Percentiles rank a stretch among this genome's conserved stretches.
Evolutionary conservation across 2,888 invertebrate species (phyloP).

Genomic region (Harpalus rufipes): DNA sequence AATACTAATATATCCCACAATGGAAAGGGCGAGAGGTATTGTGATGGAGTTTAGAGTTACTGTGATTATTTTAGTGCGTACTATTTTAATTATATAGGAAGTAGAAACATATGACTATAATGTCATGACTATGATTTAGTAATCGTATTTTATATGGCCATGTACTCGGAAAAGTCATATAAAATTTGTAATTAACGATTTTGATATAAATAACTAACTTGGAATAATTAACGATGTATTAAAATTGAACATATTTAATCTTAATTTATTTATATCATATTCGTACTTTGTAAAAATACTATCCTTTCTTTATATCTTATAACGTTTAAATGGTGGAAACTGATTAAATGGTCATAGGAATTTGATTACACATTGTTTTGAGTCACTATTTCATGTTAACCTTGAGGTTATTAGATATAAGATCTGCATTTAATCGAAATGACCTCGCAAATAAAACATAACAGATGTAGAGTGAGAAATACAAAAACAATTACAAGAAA

Average conservation of each 20-base stretch:
- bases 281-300: not conserved
- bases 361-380: constrained; percentile 40
- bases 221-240: not conserved
- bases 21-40: too few relatives aligned
- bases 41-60: too few relatives aligned
- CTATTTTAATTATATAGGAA: not conserved
- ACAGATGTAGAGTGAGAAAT: constrained; percentile 30
- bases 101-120: not conserved
- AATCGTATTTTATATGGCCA: not conserved
- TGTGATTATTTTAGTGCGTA: not conserved
- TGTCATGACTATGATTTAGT: not conserved
- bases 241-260: not conserved
- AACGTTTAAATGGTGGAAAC: not conserved
- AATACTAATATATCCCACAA: too few relatives aligned
- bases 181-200: not conserved
- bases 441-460: constrained; percentile 27
- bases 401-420: constrained; percentile 40
- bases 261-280: not conserved
- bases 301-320: not conserved
- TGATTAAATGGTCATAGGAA: not conserved
- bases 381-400: constrained; percentile 5
- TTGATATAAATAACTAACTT: not conserved
- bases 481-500: constrained; percentile 36
- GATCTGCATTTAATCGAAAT: constrained; percentile 26
- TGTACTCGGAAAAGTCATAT: not conserved